Evolutionary conservation across 2,888 invertebrate genomes (phyloP), one percentile per base, ranked within the genome.

Genomic region (Embidobia sp.): DNA sequence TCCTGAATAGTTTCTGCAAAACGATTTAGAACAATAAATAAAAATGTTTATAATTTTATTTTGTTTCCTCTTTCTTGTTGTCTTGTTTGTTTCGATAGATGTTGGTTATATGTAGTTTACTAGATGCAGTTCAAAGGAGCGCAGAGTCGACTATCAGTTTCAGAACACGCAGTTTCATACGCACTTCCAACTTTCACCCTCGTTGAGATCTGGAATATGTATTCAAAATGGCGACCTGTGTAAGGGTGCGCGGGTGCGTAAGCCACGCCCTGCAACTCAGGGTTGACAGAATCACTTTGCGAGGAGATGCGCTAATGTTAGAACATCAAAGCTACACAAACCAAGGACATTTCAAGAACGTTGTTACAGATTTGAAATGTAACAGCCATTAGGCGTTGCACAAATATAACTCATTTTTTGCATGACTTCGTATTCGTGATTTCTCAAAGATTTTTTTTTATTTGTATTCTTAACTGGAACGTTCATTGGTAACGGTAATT

Each of bases 241-340:
- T 79, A 82, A 83, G 82, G 82, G 82, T 82, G 83, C 85, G 85
- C 84, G 85, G 85, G 86, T 85, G 83, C 81, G 83, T 84, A 85
- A 79, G 82, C 86, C 87, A 87, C 87, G 87, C 87, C 87, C 85
- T 84, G 78, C 40, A 31, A 73, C 70, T 55, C 75, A 59, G 70
- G 74, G 69, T 77, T 61, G 49, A 59, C 72, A 53, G 61, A 66
- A 70, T 57, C 53, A 53, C 69, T 59, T 69, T 49, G 42, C 67
- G 27, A 42, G 11, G 37, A 42, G 51, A 44, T 57, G 57, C 49
- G 69, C 75, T 76, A 80, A 79, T 79, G 81, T 78, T 77, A 73
- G 79, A 76, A 76, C 74, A 67, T 63, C 57, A 29, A 57, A 72
- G 67, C 67, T 44, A 67, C 31, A 51, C 63, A 46, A 57, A 67